Percentiles rank a stretch among this genome's conserved stretches.
Evolutionary conservation across 2,888 invertebrate species (phyloP).

Genomic region (Thumatha senex): DNA sequence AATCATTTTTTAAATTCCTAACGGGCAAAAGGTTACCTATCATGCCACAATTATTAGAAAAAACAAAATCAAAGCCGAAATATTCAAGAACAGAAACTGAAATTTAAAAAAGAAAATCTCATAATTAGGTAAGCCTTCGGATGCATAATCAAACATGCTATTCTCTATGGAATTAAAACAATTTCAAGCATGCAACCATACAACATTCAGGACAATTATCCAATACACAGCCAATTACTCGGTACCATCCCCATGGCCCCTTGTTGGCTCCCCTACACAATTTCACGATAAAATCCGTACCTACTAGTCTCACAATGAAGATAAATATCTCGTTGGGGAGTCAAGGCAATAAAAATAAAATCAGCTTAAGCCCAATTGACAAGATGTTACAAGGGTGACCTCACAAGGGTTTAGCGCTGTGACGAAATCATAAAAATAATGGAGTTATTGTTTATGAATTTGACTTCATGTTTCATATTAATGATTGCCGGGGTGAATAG

Average conservation of each 20-base stretch:
- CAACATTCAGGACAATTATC: slow-evolving; percentile 63
- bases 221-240: slow-evolving; percentile 72
- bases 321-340: slow-evolving; percentile 77
- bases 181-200: slow-evolving; percentile 35
- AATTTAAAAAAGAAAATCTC: too few species aligned
- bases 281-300: slow-evolving; percentile 75
- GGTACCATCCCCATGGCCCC: slow-evolving; percentile 64
- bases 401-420: slow-evolving; percentile 16
- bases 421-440: slow-evolving; percentile 10
- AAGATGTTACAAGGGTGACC: slow-evolving; percentile 62
- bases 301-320: slow-evolving; percentile 72
- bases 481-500: not conserved
- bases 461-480: not conserved
- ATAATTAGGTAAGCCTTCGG: too few species aligned
- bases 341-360: slow-evolving; percentile 74
- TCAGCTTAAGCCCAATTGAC: slow-evolving; percentile 79
- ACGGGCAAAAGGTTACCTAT: too few species aligned
- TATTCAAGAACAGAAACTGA: too few species aligned
- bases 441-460: slow-evolving; percentile 14
- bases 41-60: too few species aligned
- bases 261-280: slow-evolving; percentile 64
- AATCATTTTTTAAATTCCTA: too few species aligned
- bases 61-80: too few species aligned
- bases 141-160: slow-evolving; percentile 9
- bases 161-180: slow-evolving; percentile 60